phyloP scores from a whole-genome alignment of 1,140 invertebrate genomes.

The Cotesia typhae region DNA sequence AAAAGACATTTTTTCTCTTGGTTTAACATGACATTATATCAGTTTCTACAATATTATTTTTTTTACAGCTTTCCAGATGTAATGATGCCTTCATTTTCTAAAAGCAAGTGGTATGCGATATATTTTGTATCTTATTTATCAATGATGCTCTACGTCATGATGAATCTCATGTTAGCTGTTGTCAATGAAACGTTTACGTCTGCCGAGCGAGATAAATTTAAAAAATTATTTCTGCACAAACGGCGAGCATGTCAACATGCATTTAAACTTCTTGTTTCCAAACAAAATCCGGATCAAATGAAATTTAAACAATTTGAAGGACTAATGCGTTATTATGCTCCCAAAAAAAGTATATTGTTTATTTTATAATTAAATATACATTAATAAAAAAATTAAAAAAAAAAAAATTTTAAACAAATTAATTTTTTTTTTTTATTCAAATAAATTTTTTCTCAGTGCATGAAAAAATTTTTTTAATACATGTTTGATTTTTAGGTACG shows the following conservation, averaged over 20 bases:
- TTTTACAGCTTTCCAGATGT: slow-evolving; percentile 86
- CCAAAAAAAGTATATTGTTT: slow-evolving; percentile 72
- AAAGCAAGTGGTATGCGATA: slow-evolving; percentile 81
- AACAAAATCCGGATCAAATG: slow-evolving; percentile 74
- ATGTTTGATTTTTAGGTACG: slow-evolving; percentile 66
- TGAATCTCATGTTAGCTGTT: slow-evolving; percentile 93
- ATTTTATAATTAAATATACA: too few relatives aligned
- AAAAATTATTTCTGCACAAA: slow-evolving; percentile 85
- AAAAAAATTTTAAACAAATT: too few relatives aligned
- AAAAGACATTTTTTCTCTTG: not conserved
- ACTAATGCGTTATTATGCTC: slow-evolving; percentile 80
- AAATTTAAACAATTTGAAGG: slow-evolving; percentile 83
- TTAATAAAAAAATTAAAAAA: too few relatives aligned
- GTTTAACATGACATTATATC: not conserved
- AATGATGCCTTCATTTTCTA: slow-evolving; percentile 91
- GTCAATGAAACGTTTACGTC: slow-evolving; percentile 91
- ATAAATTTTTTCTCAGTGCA: too few relatives aligned
- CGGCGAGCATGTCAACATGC: slow-evolving; percentile 84
- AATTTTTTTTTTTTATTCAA: too few relatives aligned
- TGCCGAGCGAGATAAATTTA: slow-evolving; percentile 88
- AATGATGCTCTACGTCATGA: slow-evolving; percentile 86
- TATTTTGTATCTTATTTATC: slow-evolving; percentile 90
- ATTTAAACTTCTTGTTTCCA: slow-evolving; percentile 80
- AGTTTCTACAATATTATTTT: slow-evolving; percentile 1
- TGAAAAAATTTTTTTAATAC: slow-evolving; percentile 28